phyloP scores from a whole-genome alignment of 2,113 vertebrate genomes.

The Heterochromis multidens region DNA sequence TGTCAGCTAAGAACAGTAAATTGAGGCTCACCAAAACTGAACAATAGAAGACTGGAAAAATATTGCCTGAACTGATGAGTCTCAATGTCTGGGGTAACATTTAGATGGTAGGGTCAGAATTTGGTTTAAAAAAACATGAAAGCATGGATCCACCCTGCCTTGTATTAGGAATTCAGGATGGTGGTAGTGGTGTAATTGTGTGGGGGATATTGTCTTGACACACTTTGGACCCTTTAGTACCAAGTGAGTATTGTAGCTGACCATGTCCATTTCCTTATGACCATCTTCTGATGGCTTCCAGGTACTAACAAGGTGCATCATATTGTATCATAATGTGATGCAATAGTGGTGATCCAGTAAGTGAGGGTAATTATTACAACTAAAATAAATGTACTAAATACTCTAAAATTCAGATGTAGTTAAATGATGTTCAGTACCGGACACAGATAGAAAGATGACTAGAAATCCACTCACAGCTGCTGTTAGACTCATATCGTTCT shows the following conservation, averaged over 20 bases:
- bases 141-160: neutral
- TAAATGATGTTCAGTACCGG: neutral
- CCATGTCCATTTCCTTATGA: neutral
- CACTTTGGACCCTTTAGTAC: neutral
- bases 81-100: rapidly evolving
- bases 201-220: neutral
- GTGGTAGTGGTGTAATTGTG: neutral
- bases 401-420: no score
- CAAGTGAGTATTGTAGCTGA: neutral
- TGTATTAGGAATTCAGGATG: neutral
- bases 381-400: neutral
- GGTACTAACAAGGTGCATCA: no score
- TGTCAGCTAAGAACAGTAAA: no score
- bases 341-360: neutral
- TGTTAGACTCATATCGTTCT: neutral
- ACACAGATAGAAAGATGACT: neutral
- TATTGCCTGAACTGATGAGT: rapidly evolving
- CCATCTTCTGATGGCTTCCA: neutral
- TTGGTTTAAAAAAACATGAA: neutral
- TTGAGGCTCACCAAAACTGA: no score
- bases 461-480: neutral
- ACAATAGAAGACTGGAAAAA: neutral
- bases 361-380: neutral
- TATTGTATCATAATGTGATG: no score
- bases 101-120: neutral